Conservation (phyloP, 2,113 vertebrate genomes). For the Campylomormyrus tamandua region DNA sequence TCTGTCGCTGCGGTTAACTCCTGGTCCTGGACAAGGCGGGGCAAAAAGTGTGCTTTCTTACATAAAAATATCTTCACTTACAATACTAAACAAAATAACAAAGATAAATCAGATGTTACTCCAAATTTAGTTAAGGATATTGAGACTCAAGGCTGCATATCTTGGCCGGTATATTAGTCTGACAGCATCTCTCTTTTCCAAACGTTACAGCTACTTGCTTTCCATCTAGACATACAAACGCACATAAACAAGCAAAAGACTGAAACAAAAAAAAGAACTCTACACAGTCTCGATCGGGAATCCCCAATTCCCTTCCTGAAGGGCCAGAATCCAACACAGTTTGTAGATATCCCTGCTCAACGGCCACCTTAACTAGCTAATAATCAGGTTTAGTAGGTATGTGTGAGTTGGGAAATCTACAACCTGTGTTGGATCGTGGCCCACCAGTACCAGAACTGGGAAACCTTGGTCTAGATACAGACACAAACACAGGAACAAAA, state of each 20-base stretch:
- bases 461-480: not conserved
- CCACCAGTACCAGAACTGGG: not conserved
- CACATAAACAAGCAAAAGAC: not conserved
- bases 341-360: not conserved
- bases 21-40: slow-evolving; percentile 54
- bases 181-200: not conserved
- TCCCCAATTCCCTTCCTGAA: not conserved
- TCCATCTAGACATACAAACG: not conserved
- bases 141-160: not conserved
- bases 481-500: not conserved
- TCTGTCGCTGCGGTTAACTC: slow-evolving; percentile 64
- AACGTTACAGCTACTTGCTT: not conserved
- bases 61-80: not conserved
- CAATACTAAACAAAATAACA: not conserved
- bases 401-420: not conserved
- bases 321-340: not conserved
- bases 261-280: not conserved
- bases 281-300: not conserved
- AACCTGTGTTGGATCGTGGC: not conserved
- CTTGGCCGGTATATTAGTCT: not conserved
- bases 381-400: not conserved
- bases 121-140: not conserved
- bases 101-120: not conserved
- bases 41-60: not conserved
- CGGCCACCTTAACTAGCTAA: not conserved